Percentiles rank a stretch among this genome's conserved stretches.
Evolutionary conservation across 2,797 vertebrate species (phyloP).

Genomic region (Dipus sagitta): DNA sequence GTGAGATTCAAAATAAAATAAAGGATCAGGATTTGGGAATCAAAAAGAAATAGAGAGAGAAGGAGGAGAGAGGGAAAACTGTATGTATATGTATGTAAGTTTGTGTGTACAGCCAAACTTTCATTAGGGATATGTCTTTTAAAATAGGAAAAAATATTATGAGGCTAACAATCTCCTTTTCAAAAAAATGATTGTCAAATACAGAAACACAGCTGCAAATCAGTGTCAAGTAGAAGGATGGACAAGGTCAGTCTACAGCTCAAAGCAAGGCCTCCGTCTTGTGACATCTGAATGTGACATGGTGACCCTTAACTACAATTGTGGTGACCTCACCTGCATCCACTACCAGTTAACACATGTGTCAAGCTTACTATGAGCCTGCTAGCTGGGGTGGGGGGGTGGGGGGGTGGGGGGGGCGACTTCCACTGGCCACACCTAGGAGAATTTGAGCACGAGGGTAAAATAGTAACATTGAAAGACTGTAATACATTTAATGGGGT

Average conservation of each 20-base stretch:
- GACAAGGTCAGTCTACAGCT: background rate
- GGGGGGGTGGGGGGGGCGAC: background rate
- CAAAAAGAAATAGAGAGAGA: too few species aligned
- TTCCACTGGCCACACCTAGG: background rate
- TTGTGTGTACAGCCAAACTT: background rate
- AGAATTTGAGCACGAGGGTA: background rate
- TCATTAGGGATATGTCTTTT: background rate
- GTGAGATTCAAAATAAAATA: too few species aligned
- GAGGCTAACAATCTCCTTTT: background rate
- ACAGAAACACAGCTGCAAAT: background rate
- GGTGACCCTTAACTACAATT: accelerated
- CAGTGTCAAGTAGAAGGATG: accelerated
- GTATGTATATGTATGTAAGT: background rate
- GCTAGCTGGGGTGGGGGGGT: too few species aligned
- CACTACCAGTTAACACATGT: background rate
- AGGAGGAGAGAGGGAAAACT: too few species aligned
- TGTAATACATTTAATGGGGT: accelerated
- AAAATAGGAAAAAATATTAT: background rate
- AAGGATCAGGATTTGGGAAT: too few species aligned
- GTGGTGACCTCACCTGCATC: accelerated
- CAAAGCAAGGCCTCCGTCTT: background rate
- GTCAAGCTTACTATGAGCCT: background rate
- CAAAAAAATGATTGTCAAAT: background rate
- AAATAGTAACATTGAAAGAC: background rate
- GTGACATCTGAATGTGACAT: accelerated